Evolutionary conservation across 1,140 invertebrate genomes (phyloP).

Genomic region (Alviniconcha marisindica): DNA sequence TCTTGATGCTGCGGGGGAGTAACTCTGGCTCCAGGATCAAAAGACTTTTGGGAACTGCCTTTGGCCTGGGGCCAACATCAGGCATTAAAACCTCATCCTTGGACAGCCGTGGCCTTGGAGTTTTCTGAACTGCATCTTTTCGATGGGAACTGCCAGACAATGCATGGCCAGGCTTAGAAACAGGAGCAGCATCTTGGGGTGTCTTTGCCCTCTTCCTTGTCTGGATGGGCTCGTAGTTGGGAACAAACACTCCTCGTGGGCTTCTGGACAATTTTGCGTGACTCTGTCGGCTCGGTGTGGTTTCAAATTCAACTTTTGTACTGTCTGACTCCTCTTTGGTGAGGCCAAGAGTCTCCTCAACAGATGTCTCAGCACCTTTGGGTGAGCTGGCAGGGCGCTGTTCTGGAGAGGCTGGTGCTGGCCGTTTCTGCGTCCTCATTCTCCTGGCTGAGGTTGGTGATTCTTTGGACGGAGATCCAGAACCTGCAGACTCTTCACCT

Average conservation of each 20-base stretch:
- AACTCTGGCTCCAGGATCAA: conserved; percentile 32
- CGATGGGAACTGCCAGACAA: not conserved
- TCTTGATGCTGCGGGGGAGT: conserved; percentile 8
- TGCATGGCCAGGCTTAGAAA: not conserved
- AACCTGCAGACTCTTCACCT: no score
- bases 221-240: conserved; percentile 35
- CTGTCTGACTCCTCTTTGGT: no score
- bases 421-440: no score
- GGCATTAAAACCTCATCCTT: conserved; percentile 6
- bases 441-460: no score
- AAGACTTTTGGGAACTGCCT: conserved; percentile 29
- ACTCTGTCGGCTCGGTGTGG: no score
- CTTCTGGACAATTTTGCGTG: no score
- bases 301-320: no score
- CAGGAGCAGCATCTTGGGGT: not conserved
- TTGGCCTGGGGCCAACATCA: conserved; percentile 8
- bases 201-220: conserved; percentile 22
- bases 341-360: no score
- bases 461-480: no score
- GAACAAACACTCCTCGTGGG: conserved; percentile 7
- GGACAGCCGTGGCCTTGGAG: not conserved
- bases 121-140: not conserved
- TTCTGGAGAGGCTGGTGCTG: no score
- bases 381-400: no score
- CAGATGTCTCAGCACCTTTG: no score